Base-by-base conservation (phyloP, 2,888 invertebrate genomes). In the Oxycera nigricornis region DNA sequence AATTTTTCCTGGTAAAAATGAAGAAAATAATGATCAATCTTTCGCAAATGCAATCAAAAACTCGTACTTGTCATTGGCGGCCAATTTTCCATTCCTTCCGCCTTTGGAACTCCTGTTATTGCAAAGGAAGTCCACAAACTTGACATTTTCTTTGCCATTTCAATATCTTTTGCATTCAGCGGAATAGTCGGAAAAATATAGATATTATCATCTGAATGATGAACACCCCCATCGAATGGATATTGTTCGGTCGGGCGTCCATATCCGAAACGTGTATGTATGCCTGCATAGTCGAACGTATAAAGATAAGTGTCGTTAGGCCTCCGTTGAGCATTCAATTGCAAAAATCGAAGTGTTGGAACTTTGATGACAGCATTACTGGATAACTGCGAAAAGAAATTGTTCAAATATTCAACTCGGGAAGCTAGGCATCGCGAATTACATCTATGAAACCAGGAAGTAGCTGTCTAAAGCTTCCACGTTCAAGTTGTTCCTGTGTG, bases 201-300 rank as follows among this genome's bases (percentile, higher is more conserved):
- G n/a, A 89, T 86, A 30, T 89, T 84, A 76, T 90, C 90, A 78
- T 90, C 87, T 0, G 89, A 88, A 79, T 90, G 89, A 77, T 89
- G 88, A 1, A 87, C 87, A 1, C 89, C 87, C 2, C 86, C 87
- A 74, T 85, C 81, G 74, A 87, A 87, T 0, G 87, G 87, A 80
- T 86, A 86, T 35, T 85, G 84, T 0, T 80, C 78, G 39, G 83
- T 82, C 14, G 79, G 79, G 4, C 82, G 81, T 41, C 84, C 86
- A 79, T 86, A 87, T 1, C 86, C 84, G 79, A 86, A 86, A n/a
- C 84, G 80, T 0, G 85, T 83, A 67, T 83, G 76, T 24, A 81
- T 77, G 22, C 88, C 88, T 65, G 82, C 81, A 77, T 86, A 88
- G 77, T 87, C 86, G 76, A 88, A 88, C 62, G 86, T 84, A 77